Base-by-base conservation (phyloP, 2,888 invertebrate genomes). In the Serrognathus titanus region DNA sequence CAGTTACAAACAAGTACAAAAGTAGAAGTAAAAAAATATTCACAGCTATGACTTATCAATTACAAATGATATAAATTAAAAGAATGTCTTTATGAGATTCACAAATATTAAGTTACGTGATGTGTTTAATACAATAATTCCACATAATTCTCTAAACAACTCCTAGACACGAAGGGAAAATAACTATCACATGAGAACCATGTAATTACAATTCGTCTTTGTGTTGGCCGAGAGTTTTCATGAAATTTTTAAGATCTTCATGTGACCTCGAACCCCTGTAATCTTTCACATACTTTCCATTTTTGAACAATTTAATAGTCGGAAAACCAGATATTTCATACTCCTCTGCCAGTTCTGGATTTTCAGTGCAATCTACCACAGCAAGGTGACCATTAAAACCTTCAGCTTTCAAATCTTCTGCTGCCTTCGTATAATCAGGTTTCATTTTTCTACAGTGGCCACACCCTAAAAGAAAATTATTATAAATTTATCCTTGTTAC, bases 391-490 rank as follows among this genome's bases (percentile, higher is more conserved):
- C 68, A 36, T 59, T 48, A 6, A 75, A 69, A 0, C 78, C 77
- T 9, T 79, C 79, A 0, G 69, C 66, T 47, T 79, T 78, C 9
- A 85, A 58, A 3, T 77, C 70, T 1, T 80, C 78, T 1, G 87
- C 85, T 0, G 84, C 78, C 36, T 77, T 75, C 56, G 83, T 83
- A 74, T 83, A 89, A 6, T 83, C 83, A 3, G 88, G 86, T 71
- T 89, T 90, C 73, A 85, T 82, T 11, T 81, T 76, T 51, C 84
- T 82, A 69, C 90, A 90, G 67, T 89, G 87, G 0, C 84, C 83
- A 71, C 90, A 90, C 88, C 89, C 89, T 88, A 74, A 13, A 69
- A 69, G 62, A 48, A 51, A 45, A 51, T 31, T 31, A 4, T 31
- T 3, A 43, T 6, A 43, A 43, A 43, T 39, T 11, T 12, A 39